Evolutionary conservation across 2,113 vertebrate species (phyloP), one percentile per base, ranked within the genome.

Genomic region (Alethe diademata): DNA sequence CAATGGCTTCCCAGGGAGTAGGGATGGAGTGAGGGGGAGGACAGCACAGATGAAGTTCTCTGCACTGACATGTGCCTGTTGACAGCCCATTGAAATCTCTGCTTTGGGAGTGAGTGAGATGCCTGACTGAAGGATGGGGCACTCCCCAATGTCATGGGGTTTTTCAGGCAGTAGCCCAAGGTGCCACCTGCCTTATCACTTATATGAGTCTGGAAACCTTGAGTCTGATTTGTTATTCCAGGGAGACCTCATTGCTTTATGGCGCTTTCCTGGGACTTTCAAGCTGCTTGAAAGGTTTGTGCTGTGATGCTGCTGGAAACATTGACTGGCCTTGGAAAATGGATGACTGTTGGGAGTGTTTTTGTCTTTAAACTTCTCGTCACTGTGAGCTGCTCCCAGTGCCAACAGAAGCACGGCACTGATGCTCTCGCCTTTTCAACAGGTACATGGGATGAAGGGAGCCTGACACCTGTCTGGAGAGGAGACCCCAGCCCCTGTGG

Each of bases 401-500:
- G 1, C 47, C 4, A 3, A 14, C 56, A 82, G 51, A 28, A 86
- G 76, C 12, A 1, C 5, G 6, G 54, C 28, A 26, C 71, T 95
- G 76, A 96, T 80, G 48, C 24, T 86, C 33, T 97, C 8, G 0
- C 78, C 58, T 95, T 96, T 73, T 64, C 5, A 3, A 85, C 94
- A 96, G 93, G 93, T 96, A 19, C 11, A 4, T 90, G 87, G 92
- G 58, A 95, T 93, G 93, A 96, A 88, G 74, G 60, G 67, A 94
- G 88, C 75, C 75, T 96, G 87, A 95, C 36, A 5, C 28, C 19
- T 0, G 2, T 86, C 56, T 11, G 3, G 67, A 96, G 82, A 96
- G 61, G 36, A 88, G 57, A 82, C 18, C 10, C 36, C 2, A 4
- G 22, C 18, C 75, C 26, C 66, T 2, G 24, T 14, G 25, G 82